These are phyloP conservation scores for Psix sp. DNA, from an alignment of 1,140 invertebrate species.

Conservation along the genomic window DNA sequence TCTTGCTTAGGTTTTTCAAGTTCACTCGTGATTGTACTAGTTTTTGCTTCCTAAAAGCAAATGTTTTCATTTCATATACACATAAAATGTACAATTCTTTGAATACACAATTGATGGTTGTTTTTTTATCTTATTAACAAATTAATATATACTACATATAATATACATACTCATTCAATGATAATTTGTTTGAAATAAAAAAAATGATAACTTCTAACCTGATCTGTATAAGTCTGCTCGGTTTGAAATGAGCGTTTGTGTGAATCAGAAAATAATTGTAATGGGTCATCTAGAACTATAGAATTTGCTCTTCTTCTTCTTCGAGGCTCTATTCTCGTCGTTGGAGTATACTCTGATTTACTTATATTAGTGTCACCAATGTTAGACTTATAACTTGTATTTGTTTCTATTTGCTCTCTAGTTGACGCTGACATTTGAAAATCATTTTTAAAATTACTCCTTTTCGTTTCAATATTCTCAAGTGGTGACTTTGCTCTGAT, in stretches of 20 bases:
- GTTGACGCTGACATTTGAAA: slow-evolving; percentile 15
- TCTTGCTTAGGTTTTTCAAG: slow-evolving; percentile 7
- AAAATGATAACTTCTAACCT: neutral
- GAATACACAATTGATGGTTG: too few species aligned
- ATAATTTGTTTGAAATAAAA: neutral
- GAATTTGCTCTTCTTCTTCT: slow-evolving; percentile 18
- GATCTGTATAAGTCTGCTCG: neutral
- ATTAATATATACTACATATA: too few species aligned
- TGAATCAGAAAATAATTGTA: slow-evolving; percentile 28
- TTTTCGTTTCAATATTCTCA: slow-evolving; percentile 8
- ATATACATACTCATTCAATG: too few species aligned
- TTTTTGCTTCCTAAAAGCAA: slow-evolving; percentile 22
- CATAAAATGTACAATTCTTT: too few species aligned
- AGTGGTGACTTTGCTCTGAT: slow-evolving; percentile 7
- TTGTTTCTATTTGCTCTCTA: slow-evolving; percentile 29
- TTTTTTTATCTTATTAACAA: too few species aligned
- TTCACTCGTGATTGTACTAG: neutral
- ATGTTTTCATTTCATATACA: too few species aligned
- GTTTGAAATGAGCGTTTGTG: neutral
- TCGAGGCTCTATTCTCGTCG: slow-evolving; percentile 20
- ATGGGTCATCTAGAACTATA: slow-evolving; percentile 25
- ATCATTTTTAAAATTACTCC: slow-evolving; percentile 2
- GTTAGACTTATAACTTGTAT: slow-evolving; percentile 10
- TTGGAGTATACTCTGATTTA: slow-evolving; percentile 19
- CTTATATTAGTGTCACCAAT: slow-evolving; percentile 1